A percentile compares a stretch with the other conserved stretches of the same genome.
phyloP scores from a whole-genome alignment of 1,140 invertebrate species.

The Drosophila kanapiae region DNA sequence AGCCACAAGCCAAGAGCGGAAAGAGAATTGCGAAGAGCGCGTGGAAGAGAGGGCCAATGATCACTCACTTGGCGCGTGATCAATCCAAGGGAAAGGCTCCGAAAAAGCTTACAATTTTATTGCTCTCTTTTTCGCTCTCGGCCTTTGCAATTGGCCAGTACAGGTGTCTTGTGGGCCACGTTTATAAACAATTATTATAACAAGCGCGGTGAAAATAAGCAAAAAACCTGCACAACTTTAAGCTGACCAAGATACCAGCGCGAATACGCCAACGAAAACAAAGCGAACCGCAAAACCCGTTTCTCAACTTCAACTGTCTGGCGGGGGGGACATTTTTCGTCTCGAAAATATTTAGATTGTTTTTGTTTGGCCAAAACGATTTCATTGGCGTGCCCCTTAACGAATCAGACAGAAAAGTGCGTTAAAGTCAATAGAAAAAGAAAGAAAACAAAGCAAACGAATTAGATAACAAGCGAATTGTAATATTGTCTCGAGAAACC shows the following conservation, averaged over 20 bases:
- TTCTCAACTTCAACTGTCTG: conserved; percentile 37
- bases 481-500: conserved; percentile 4
- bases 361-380: conserved; percentile 14
- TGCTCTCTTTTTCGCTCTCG: conserved; percentile 13
- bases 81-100: conserved; percentile 7
- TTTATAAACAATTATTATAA: conserved; percentile 62
- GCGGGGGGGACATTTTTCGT: not conserved
- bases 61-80: conserved; percentile 45
- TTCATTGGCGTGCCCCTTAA: conserved; percentile 28
- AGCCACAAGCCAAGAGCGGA: not conserved
- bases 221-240: conserved; percentile 11
- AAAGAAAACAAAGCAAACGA: conserved; percentile 17
- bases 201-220: conserved; percentile 45
- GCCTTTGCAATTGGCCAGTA: conserved; percentile 33
- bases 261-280: conserved; percentile 22
- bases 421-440: not conserved
- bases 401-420: conserved; percentile 7
- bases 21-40: not conserved
- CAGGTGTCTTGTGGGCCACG: conserved; percentile 35
- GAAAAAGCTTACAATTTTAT: conserved; percentile 22
- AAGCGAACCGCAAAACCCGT: conserved; percentile 54
- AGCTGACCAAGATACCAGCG: conserved; percentile 24
- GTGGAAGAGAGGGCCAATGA: conserved; percentile 11
- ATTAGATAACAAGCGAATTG: conserved; percentile 10
- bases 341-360: conserved; percentile 1